Conservation (phyloP, 2,113 vertebrate genomes). For the Polyodon spathula region DNA sequence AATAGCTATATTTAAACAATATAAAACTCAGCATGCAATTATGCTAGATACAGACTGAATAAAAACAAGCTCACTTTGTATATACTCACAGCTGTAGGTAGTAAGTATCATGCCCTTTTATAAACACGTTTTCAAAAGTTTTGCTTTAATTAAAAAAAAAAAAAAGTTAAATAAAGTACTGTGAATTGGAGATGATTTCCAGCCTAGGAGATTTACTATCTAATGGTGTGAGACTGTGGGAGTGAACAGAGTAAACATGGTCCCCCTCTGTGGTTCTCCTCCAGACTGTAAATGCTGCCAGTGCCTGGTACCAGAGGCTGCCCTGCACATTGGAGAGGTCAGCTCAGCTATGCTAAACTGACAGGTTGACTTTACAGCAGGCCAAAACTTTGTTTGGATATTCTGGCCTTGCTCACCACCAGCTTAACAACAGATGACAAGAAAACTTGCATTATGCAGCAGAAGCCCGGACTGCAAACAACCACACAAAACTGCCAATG, state of each 20-base stretch:
- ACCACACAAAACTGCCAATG: slow-evolving; percentile 59
- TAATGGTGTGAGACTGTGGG: slow-evolving; percentile 55
- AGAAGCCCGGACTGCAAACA: slow-evolving; percentile 63
- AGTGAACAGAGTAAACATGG: slow-evolving; percentile 75
- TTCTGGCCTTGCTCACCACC: slow-evolving; percentile 76
- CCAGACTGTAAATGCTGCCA: slow-evolving; percentile 39
- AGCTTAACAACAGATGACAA: slow-evolving; percentile 91
- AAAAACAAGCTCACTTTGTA: slow-evolving; percentile 38
- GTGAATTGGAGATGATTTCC: slow-evolving; percentile 19
- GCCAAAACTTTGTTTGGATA: slow-evolving; percentile 82
- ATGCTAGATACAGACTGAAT: slow-evolving; percentile 43
- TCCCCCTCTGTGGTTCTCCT: slow-evolving; percentile 51
- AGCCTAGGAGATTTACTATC: slow-evolving; percentile 53
- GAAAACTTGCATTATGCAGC: slow-evolving; percentile 76
- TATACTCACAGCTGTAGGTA: slow-evolving; percentile 39
- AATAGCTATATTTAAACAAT: slow-evolving; percentile 58
- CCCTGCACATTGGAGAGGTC: slow-evolving; percentile 63
- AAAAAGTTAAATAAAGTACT: slow-evolving; percentile 28
- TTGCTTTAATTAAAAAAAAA: slow-evolving; percentile 15
- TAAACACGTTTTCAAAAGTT: slow-evolving; percentile 33
- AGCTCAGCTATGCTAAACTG: slow-evolving; percentile 71
- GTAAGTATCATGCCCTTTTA: slow-evolving; percentile 21
- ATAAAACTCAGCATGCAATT: slow-evolving; percentile 42
- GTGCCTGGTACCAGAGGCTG: slow-evolving; percentile 77
- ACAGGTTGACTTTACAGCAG: slow-evolving; percentile 86